Evolutionary conservation across 2,113 vertebrate species (phyloP).

Genomic region (Callipepla squamata): DNA sequence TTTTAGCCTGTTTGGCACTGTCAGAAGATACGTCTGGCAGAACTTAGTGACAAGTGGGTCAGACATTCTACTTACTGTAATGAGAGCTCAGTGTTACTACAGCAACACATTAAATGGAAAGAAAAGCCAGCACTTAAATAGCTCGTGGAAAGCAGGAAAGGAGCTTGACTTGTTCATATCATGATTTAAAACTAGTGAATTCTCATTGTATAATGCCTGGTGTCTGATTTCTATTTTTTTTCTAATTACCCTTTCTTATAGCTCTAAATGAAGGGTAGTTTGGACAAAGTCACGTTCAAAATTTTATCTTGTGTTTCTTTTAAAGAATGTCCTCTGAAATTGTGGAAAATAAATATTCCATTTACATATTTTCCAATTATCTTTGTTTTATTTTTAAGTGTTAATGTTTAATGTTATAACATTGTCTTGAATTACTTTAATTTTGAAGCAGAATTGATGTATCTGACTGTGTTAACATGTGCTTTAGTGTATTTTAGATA

Average conservation of each 20-base stretch:
- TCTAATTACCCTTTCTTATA: background rate
- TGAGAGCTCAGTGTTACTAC: constrained; percentile 1
- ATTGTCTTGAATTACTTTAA: background rate
- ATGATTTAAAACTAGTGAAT: background rate
- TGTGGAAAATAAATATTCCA: background rate
- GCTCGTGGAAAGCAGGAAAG: background rate
- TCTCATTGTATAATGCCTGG: background rate
- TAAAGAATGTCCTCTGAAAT: background rate
- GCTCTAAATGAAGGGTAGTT: background rate
- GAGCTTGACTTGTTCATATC: background rate
- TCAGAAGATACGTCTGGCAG: background rate
- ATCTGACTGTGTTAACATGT: background rate
- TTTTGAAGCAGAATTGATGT: background rate
- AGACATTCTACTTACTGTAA: background rate
- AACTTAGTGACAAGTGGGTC: background rate
- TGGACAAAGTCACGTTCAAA: background rate
- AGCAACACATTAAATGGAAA: constrained; percentile 20
- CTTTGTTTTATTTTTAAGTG: background rate
- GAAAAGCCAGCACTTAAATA: constrained; percentile 11
- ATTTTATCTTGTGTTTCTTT: background rate
- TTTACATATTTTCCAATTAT: background rate
- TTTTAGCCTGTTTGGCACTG: background rate
- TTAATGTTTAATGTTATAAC: background rate
- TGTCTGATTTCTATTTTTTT: background rate
- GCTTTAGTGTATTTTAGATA: background rate